Evolutionary conservation across 2,888 invertebrate species (phyloP).

Genomic region (Coremacera marginata): DNA sequence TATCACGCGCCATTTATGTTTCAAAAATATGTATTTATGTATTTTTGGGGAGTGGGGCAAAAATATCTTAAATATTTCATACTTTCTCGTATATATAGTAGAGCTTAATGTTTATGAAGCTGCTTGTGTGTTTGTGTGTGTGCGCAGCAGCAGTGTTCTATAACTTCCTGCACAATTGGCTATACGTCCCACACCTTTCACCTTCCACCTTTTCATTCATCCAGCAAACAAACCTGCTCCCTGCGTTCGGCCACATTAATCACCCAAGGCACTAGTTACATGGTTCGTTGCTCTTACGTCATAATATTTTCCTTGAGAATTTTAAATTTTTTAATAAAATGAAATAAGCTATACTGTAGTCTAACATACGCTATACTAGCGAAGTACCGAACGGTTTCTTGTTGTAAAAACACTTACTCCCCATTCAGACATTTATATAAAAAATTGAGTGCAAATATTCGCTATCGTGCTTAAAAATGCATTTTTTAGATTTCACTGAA

Average conservation of each 20-base stretch:
- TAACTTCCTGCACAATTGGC: slow-evolving; percentile 27
- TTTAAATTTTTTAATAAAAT: slow-evolving; percentile 31
- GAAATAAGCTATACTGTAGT: neutral
- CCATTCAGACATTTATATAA: too few species aligned
- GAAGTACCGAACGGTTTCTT: too few species aligned
- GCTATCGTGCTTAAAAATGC: too few species aligned
- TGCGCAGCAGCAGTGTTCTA: neutral
- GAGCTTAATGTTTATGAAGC: neutral
- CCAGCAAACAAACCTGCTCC: neutral
- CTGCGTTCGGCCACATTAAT: slow-evolving; percentile 15
- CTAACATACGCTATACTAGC: too few species aligned
- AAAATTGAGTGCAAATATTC: too few species aligned
- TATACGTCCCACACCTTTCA: neutral
- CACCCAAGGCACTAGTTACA: slow-evolving; percentile 22
- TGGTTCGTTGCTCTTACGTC: slow-evolving; percentile 25
- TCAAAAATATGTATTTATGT: slow-evolving; percentile 38
- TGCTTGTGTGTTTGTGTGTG: slow-evolving; percentile 1
- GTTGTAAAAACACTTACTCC: too few species aligned
- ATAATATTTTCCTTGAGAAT: slow-evolving; percentile 39
- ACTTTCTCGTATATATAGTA: neutral
- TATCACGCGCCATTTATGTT: slow-evolving; percentile 41
- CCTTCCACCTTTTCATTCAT: neutral
- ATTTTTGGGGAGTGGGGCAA: slow-evolving; percentile 10
- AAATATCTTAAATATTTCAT: slow-evolving; percentile 39
- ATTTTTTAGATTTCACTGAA: too few species aligned